A percentile compares a stretch with the other conserved stretches of the same genome.
Conservation (phyloP, 2,888 invertebrate species). For the Agrotis puta region DNA sequence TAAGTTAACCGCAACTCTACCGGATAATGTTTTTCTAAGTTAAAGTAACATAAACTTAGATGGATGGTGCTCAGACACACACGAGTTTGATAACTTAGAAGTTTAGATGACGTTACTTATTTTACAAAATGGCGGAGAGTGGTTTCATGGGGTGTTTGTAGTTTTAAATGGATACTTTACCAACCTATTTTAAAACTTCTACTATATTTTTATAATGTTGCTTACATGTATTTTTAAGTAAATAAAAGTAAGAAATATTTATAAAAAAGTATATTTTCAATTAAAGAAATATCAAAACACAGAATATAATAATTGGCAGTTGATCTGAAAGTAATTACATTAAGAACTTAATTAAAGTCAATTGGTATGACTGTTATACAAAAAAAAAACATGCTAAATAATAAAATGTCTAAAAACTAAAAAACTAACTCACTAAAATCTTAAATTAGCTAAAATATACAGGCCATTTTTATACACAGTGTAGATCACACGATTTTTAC, state of each 20-base stretch:
- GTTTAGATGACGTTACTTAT: conserved; percentile 55
- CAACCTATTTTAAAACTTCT: not conserved
- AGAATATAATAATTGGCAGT: conserved; percentile 83
- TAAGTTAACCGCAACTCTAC: conserved; percentile 74
- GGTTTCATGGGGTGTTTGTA: conserved; percentile 19
- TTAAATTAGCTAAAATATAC: conserved; percentile 84
- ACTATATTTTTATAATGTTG: not conserved
- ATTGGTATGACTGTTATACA: conserved; percentile 74
- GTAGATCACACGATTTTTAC: conserved; percentile 77
- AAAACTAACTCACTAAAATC: conserved; percentile 67
- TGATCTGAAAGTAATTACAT: conserved; percentile 76
- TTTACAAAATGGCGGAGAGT: conserved; percentile 56
- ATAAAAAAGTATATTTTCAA: conserved; percentile 86
- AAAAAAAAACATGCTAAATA: conserved; percentile 70
- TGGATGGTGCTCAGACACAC: conserved; percentile 79
- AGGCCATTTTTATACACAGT: conserved; percentile 81
- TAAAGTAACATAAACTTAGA: conserved; percentile 81
- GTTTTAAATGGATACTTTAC: conserved; percentile 28
- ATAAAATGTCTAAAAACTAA: conserved; percentile 66
- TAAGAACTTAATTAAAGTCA: conserved; percentile 75
- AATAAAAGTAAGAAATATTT: conserved; percentile 64
- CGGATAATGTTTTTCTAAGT: conserved; percentile 75
- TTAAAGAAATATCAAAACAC: conserved; percentile 84
- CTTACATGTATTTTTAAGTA: not conserved
- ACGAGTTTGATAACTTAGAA: conserved; percentile 71